Conservation (phyloP, 2,888 invertebrate species). For the Eledona agricola region DNA sequence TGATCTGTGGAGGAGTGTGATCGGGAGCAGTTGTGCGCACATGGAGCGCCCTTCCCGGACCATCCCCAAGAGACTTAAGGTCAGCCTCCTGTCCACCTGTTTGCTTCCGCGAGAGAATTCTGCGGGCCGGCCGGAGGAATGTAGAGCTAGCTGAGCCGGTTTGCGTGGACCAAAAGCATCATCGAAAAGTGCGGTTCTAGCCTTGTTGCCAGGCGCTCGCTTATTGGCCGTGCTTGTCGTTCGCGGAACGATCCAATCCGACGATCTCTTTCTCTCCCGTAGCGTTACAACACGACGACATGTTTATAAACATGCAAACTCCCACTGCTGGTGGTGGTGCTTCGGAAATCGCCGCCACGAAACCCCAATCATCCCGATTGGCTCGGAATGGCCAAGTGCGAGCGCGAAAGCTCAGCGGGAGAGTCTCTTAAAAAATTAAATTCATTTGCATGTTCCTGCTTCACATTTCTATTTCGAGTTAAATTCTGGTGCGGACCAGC, state of each 20-base stretch:
- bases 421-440: conserved; percentile 47
- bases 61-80: conserved; percentile 22
- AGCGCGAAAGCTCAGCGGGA: no score
- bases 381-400: conserved; percentile 30
- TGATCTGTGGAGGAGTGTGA: conserved; percentile 23
- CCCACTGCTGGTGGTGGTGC: conserved; percentile 27
- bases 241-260: no score
- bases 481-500: conserved; percentile 39
- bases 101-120: conserved; percentile 20
- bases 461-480: conserved; percentile 49
- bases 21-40: conserved; percentile 21
- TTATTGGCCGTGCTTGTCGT: conserved; percentile 46
- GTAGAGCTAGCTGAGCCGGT: conserved; percentile 53
- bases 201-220: conserved; percentile 56
- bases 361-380: conserved; percentile 3
- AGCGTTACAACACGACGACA: conserved; percentile 38
- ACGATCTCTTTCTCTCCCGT: conserved; percentile 43
- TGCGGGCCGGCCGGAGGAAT: conserved; percentile 41
- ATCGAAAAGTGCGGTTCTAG: conserved; percentile 54
- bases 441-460: conserved; percentile 47
- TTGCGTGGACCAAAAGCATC: conserved; percentile 53
- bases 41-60: conserved; percentile 22
- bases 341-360: conserved; percentile 6
- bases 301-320: conserved; percentile 48
- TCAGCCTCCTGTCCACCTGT: conserved; percentile 30